phyloP scores from a whole-genome alignment of 2,888 invertebrate genomes.

The Bellardia pandia region DNA sequence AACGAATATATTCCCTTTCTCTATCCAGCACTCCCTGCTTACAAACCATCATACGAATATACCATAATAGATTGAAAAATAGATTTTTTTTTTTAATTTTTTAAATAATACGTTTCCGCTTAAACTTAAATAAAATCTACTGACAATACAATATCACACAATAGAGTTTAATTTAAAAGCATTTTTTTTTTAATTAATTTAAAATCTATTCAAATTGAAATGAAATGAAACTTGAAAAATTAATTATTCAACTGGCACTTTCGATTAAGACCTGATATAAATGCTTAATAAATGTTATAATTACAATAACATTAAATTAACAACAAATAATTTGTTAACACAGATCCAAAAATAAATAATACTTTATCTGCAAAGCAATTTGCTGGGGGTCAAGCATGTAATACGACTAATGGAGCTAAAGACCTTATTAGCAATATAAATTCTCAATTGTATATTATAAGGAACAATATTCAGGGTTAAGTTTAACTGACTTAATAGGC shows the following conservation, averaged over 20 bases:
- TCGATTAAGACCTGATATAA: neutral
- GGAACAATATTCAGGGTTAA: neutral
- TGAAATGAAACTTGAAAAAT: neutral
- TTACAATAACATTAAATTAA: neutral
- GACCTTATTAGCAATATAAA: neutral
- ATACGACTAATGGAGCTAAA: neutral
- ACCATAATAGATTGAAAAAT: slow-evolving; percentile 28
- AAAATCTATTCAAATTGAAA: slow-evolving; percentile 3
- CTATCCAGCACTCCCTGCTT: slow-evolving; percentile 24
- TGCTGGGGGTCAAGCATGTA: neutral
- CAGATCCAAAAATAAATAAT: neutral
- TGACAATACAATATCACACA: neutral
- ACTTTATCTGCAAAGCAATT: neutral
- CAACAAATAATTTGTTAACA: neutral
- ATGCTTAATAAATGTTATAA: neutral
- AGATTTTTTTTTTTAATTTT: slow-evolving; percentile 26
- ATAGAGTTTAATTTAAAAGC: neutral
- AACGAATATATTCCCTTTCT: too few species aligned
- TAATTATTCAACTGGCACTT: neutral
- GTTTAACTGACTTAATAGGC: too few species aligned
- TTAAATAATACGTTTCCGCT: slow-evolving; percentile 52
- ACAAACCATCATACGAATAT: slow-evolving; percentile 34
- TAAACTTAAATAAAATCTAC: slow-evolving; percentile 7
- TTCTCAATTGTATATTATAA: neutral
- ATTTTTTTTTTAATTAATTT: neutral